These are phyloP conservation scores for Drosophila sucinea DNA, from an alignment of 1,140 invertebrate species.

Conservation along the genomic window DNA sequence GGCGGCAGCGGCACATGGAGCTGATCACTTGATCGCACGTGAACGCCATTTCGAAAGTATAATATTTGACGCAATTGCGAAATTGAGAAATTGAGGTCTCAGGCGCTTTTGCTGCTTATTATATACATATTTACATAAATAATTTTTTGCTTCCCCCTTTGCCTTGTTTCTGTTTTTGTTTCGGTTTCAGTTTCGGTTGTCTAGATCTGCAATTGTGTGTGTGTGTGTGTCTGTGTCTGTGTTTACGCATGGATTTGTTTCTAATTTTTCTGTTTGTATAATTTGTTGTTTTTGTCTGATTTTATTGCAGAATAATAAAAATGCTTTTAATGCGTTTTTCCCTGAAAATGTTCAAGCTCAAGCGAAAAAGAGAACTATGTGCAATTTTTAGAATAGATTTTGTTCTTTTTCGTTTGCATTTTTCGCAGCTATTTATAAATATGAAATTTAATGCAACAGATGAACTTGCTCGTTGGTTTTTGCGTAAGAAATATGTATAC, in stretches of 20 bases:
- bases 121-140: constrained; percentile 14
- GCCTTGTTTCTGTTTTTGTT: background rate
- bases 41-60: constrained; percentile 50
- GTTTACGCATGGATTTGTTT: constrained; percentile 9
- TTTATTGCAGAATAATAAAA: constrained; percentile 19
- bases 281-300: background rate
- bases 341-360: constrained; percentile 1
- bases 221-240: constrained; percentile 13
- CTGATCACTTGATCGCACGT: constrained; percentile 75
- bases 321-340: constrained; percentile 9
- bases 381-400: background rate
- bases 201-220: background rate
- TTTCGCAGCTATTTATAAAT: background rate
- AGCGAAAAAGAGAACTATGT: background rate
- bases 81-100: constrained; percentile 31
- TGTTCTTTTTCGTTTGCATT: background rate
- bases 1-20: constrained; percentile 54
- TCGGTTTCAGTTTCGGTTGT: constrained; percentile 1
- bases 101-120: background rate
- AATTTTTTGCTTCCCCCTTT: constrained; percentile 8
- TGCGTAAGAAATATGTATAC: no score
- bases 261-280: background rate
- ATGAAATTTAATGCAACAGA: constrained; percentile 3
- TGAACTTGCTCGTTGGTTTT: background rate
- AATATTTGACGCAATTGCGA: constrained; percentile 44